Evolutionary conservation across 2,113 vertebrate species (phyloP), one percentile per base, ranked within the genome.

Genomic region (Athene noctua): DNA sequence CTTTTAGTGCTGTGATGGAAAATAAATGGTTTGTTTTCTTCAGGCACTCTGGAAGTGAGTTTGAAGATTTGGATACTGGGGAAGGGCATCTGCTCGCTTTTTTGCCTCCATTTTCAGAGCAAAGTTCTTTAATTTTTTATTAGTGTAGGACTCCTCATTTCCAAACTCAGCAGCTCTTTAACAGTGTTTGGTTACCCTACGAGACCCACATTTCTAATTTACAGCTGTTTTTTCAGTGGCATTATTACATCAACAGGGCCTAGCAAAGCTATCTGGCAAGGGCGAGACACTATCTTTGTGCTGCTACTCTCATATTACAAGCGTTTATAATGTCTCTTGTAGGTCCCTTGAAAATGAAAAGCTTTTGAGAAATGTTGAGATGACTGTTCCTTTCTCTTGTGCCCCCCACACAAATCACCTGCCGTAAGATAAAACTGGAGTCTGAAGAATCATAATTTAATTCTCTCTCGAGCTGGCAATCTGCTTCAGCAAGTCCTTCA

Each of bases 371-470:
- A 87, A 62, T 40, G 66, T 95, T 94, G 78, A 91, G 51, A 47
- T 73, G 49, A 47, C 83, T 87, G 9, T 82, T 94, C 40, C 46
- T 92, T 87, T 90, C 58, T 94, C 63, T 87, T 89, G 34, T 72
- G 68, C 38, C 46, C 29, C 2, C 6, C 40, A 49, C 83, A 89
- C 83, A 81, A 89, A 97, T 97, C 88, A 95, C 62, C 67, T 25
- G 30, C 82, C 3, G 1, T 73, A 80, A 92, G 84, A 91, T 94
- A 93, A 80, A 94, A 88, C 55, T 55, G 29, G 70, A 77, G 78
- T 82, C 89, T 80, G 84, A 94, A 74, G 89, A 94, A 83, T 91
- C 86, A 66, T 88, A 86, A 91, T 92, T 86, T 94, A 96, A 97
- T 94, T 59, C 54, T 90, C 49, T 95, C 63, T 90, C 14, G 3